Evolutionary conservation across 2,113 vertebrate species (phyloP).

Genomic region (Aldabrachelys gigantea): DNA sequence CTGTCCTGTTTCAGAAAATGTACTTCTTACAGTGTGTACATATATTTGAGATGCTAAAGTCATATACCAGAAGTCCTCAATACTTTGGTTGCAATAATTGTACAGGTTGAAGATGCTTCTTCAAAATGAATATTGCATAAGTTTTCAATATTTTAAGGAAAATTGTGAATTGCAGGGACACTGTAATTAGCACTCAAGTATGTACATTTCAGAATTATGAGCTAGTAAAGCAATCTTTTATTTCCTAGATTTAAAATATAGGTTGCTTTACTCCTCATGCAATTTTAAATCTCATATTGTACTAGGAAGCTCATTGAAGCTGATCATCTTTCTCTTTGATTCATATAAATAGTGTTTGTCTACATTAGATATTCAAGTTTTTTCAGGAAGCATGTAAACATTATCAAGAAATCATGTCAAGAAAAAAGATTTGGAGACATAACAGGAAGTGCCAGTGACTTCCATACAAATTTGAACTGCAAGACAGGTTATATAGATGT

Average conservation of each 20-base stretch:
- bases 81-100: neutral
- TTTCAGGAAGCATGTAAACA: neutral
- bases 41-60: neutral
- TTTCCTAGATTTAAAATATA: neutral
- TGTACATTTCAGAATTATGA: neutral
- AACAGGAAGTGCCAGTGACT: neutral
- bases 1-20: neutral
- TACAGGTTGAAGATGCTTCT: neutral
- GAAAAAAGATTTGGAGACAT: neutral
- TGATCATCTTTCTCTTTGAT: neutral
- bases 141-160: neutral
- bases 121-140: neutral
- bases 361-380: neutral
- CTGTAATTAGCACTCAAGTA: neutral
- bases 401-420: neutral
- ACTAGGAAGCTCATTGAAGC: neutral
- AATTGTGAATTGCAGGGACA: neutral
- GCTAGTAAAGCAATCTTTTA: neutral
- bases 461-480: neutral
- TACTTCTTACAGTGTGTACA: neutral
- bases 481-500: neutral
- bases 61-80: neutral
- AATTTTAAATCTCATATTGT: neutral
- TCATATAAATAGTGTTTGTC: neutral
- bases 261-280: neutral